Conservation (phyloP, 92 coral and sea anemone genomes). For the Anthopleura xanthogrammica region DNA sequence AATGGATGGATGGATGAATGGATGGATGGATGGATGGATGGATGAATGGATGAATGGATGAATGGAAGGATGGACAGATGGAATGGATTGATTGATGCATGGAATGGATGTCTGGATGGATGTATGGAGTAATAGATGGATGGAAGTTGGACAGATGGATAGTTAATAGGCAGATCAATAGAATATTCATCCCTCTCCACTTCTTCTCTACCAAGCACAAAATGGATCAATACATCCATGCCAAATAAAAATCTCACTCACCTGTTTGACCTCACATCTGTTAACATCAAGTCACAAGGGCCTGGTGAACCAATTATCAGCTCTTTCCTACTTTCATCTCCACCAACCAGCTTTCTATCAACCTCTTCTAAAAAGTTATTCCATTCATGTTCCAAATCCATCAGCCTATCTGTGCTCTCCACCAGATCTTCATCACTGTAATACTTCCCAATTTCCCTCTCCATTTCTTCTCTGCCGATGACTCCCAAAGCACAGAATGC, state of each 20-base stretch:
- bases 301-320: constrained; percentile 53
- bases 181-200: too few relatives aligned
- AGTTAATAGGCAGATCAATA: too few relatives aligned
- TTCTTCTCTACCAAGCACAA: too few relatives aligned
- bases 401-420: constrained; percentile 64
- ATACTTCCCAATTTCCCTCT: constrained; percentile 43
- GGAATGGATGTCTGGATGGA: background rate
- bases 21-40: too few relatives aligned
- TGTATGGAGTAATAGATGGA: background rate
- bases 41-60: too few relatives aligned
- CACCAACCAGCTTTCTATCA: constrained; percentile 50
- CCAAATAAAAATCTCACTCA: background rate
- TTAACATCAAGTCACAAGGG: constrained; percentile 60
- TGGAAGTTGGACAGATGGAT: background rate
- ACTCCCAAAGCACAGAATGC: constrained; percentile 56
- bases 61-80: background rate
- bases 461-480: constrained; percentile 62
- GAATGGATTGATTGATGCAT: background rate
- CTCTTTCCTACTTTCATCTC: background rate
- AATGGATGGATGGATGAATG: too few relatives aligned
- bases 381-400: constrained; percentile 74
- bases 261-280: constrained; percentile 70
- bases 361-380: constrained; percentile 66
- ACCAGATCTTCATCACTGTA: constrained; percentile 48
- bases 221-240: too few relatives aligned